These are phyloP conservation scores for Oreonectes daqikongensis DNA, from an alignment of 2,797 vertebrate genomes.

Conservation along the genomic window DNA sequence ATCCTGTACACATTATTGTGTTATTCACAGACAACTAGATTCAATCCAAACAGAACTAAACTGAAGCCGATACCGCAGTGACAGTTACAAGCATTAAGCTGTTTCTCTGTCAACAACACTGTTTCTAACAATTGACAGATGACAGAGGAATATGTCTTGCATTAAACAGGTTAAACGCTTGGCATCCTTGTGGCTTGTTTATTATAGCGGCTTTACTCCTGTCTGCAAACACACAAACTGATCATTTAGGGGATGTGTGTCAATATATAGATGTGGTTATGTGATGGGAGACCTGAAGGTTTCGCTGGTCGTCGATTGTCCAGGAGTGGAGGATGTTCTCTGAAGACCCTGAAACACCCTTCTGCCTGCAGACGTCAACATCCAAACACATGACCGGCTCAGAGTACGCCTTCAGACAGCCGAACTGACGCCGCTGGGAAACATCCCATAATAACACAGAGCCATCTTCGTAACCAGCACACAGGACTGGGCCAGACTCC, in stretches of 20 bases:
- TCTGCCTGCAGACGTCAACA: conserved; percentile 83
- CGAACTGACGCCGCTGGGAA: conserved; percentile 77
- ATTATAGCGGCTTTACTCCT: background rate
- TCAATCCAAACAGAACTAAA: background rate
- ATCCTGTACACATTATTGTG: background rate
- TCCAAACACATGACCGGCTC: conserved; percentile 94
- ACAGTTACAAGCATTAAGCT: background rate
- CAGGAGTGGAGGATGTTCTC: conserved; percentile 88
- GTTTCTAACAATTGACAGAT: background rate
- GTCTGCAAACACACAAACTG: background rate
- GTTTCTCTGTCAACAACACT: background rate
- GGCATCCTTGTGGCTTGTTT: background rate
- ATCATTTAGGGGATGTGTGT: conserved; percentile 61
- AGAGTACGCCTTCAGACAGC: conserved; percentile 79
- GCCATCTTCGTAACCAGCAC: conserved; percentile 93
- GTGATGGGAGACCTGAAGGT: conserved; percentile 82
- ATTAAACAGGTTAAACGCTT: background rate
- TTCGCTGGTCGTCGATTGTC: conserved; percentile 85
- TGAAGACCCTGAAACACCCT: conserved; percentile 89
- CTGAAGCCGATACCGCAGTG: background rate
- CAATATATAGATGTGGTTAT: conserved; percentile 5
- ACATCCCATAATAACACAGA: conserved; percentile 91
- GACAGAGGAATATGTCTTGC: background rate
- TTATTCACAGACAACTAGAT: background rate
- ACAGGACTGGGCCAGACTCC: conserved; percentile 78